Conservation (phyloP, 2,113 vertebrate species). For the Centropristis striata region DNA sequence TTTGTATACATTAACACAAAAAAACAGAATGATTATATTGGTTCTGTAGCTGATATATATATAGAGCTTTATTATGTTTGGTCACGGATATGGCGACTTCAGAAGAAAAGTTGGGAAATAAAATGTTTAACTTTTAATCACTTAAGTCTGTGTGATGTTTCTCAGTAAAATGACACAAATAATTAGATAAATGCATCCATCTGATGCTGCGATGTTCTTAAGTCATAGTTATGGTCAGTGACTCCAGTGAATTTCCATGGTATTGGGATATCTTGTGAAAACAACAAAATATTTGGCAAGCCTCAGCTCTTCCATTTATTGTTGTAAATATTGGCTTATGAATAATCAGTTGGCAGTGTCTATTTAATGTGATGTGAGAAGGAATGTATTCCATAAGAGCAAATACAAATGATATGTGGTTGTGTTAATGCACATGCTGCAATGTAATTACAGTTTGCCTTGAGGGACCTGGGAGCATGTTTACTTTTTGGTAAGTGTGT, state of each 20-base stretch:
- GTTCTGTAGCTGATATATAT: too few species aligned
- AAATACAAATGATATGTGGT: conserved; percentile 22
- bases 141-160: background rate
- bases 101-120: background rate
- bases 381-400: conserved; percentile 32
- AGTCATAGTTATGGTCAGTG: conserved; percentile 23
- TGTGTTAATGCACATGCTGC: conserved; percentile 1
- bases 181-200: background rate
- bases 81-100: background rate
- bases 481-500: conserved; percentile 48
- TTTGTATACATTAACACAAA: background rate
- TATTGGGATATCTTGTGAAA: conserved; percentile 33
- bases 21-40: background rate
- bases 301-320: background rate
- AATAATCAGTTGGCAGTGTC: background rate
- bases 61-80: background rate
- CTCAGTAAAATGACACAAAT: background rate
- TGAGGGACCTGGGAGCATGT: conserved; percentile 7
- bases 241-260: background rate
- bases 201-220: conserved; percentile 5
- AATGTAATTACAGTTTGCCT: conserved; percentile 37
- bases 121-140: background rate
- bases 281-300: background rate
- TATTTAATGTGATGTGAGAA: conserved; percentile 27
- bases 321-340: conserved; percentile 2